Evolutionary conservation across 2,888 invertebrate species (phyloP).

Genomic region (Enoplolaimus lenunculus): DNA sequence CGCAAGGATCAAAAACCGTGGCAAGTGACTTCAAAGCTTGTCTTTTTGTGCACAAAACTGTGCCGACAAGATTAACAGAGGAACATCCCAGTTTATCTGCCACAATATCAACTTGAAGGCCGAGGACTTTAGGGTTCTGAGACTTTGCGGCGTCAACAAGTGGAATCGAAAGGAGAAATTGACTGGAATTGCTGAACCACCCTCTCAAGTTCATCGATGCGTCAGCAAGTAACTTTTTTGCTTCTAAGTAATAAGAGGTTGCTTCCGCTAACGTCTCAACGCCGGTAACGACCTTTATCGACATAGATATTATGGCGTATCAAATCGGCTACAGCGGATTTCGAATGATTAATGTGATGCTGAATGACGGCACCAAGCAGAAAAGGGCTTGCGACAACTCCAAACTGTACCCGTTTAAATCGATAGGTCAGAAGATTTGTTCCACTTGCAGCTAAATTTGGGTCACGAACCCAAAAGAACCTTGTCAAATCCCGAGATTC

Average conservation of each 20-base stretch:
- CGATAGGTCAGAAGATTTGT: conserved; percentile 23
- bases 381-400: conserved; percentile 7
- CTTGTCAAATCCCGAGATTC: conserved; percentile 22
- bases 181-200: conserved; percentile 14
- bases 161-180: conserved; percentile 7
- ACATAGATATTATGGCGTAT: conserved; percentile 26
- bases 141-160: background rate
- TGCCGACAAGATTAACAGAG: background rate
- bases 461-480: conserved; percentile 25
- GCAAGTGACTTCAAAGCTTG: conserved; percentile 25
- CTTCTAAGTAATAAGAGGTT: background rate
- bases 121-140: conserved; percentile 9
- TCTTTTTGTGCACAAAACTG: conserved; percentile 22
- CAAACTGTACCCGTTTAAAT: conserved; percentile 25
- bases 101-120: conserved; percentile 14
- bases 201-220: conserved; percentile 20
- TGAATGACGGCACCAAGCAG: conserved; percentile 11
- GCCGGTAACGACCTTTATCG: conserved; percentile 24
- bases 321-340: background rate
- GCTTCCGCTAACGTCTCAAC: conserved; percentile 19
- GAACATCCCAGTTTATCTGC: conserved; percentile 2
- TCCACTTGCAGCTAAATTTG: background rate
- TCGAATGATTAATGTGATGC: background rate
- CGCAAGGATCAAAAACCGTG: conserved; percentile 28
- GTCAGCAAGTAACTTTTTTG: conserved; percentile 24